Percentiles rank a stretch among this genome's conserved stretches.
Conservation (phyloP, 2,888 invertebrate species). For the Cataglyphis livida region DNA sequence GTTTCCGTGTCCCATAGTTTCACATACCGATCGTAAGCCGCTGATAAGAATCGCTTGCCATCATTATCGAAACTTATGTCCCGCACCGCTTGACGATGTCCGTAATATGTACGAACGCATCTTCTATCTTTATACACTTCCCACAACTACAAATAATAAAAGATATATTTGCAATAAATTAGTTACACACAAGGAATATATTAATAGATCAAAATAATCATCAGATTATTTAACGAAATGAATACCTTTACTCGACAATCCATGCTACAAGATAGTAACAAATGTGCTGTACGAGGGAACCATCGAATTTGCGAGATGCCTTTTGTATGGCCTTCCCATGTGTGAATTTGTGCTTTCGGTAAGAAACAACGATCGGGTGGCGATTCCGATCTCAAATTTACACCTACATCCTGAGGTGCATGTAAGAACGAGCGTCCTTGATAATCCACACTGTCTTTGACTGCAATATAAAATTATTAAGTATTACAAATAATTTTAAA, state of each 20-base stretch:
- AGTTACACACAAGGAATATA: background rate
- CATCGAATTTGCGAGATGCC: constrained; percentile 97
- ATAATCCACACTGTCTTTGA: constrained; percentile 97
- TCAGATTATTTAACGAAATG: background rate
- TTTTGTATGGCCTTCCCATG: constrained; percentile 99
- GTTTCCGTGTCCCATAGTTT: constrained; percentile 99
- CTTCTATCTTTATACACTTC: constrained; percentile 98
- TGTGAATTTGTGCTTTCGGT: constrained; percentile 97
- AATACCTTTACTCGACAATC: constrained; percentile 96
- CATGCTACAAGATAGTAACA: constrained; percentile 98
- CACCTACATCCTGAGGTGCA: constrained; percentile 96
- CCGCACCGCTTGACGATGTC: constrained; percentile 98
- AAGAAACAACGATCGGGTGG: constrained; percentile 98
- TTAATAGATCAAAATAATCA: background rate
- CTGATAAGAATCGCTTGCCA: constrained; percentile 97
- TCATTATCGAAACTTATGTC: constrained; percentile 98
- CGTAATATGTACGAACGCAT: constrained; percentile 97
- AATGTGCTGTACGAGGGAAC: constrained; percentile 97
- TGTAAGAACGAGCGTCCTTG: constrained; percentile 98
- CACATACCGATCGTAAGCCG: constrained; percentile 98
- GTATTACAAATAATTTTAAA: constrained; percentile 10
- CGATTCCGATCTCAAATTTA: constrained; percentile 93
- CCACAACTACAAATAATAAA: constrained; percentile 90
- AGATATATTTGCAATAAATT: background rate
- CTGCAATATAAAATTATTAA: constrained; percentile 86